phyloP scores from a whole-genome alignment of 2,797 vertebrate species.

The Epinephelus malabaricus region DNA sequence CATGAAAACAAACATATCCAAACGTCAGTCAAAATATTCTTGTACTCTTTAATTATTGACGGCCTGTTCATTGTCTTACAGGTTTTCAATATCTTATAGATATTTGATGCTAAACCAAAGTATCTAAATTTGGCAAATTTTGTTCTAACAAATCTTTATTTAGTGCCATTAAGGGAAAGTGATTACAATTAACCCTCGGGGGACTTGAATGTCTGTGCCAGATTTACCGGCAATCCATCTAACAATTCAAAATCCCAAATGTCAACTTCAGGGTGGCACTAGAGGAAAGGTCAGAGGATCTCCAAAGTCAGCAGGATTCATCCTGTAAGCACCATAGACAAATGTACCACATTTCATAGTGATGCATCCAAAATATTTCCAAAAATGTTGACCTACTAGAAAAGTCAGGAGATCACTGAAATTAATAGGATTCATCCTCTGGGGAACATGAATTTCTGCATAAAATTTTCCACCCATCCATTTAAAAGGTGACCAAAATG shows the following conservation, averaged over 20 bases:
- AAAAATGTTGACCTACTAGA: neutral
- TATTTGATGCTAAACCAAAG: neutral
- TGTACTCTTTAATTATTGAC: neutral
- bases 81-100: neutral
- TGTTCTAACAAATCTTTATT: neutral
- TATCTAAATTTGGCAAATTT: neutral
- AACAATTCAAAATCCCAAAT: neutral
- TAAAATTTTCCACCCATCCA: neutral
- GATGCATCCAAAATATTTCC: too few relatives aligned
- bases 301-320: neutral
- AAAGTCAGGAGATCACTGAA: neutral
- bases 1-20: conserved; percentile 37
- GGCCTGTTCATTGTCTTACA: too few relatives aligned
- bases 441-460: neutral
- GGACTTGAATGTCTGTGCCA: neutral
- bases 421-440: neutral
- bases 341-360: neutral
- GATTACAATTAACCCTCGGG: neutral
- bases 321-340: neutral
- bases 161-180: neutral
- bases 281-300: too few relatives aligned
- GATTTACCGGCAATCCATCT: neutral
- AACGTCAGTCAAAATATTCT: neutral
- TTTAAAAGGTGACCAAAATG: too few relatives aligned
- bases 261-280: neutral